phyloP scores from a whole-genome alignment of 2,113 vertebrate genomes.

The Edolisoma coerulescens region DNA sequence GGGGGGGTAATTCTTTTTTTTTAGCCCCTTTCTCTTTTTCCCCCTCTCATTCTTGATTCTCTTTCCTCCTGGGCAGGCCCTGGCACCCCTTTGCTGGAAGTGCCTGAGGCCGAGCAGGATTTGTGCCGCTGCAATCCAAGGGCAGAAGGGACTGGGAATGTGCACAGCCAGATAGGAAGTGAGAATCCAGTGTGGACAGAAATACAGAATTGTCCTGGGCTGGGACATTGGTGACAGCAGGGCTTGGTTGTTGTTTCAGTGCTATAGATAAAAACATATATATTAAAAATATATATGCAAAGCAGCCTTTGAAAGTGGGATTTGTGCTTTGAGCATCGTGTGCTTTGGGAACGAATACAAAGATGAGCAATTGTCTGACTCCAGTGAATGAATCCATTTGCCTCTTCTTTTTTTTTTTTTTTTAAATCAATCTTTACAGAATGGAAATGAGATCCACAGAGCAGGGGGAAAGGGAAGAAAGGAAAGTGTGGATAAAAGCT shows the following conservation, averaged over 20 bases:
- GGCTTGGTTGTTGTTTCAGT: not conserved
- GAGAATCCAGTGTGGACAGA: not conserved
- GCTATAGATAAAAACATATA: not conserved
- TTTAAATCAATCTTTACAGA: not conserved
- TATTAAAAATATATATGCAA: not conserved
- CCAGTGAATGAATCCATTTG: not conserved
- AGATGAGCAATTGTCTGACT: slow-evolving; percentile 1
- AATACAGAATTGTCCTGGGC: not conserved
- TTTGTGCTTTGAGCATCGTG: not conserved
- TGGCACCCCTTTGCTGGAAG: not conserved
- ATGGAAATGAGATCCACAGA: not conserved
- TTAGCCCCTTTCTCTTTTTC: not conserved
- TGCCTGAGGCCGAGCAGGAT: not conserved
- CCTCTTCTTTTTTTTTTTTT: not conserved
- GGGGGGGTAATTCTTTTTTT: not conserved
- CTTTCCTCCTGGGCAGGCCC: not conserved
- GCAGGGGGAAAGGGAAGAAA: not conserved
- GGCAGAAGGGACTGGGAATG: not conserved
- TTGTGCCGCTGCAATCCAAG: not conserved
- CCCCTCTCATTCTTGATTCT: not conserved
- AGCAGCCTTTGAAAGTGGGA: not conserved
- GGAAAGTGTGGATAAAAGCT: not conserved
- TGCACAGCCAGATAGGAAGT: not conserved
- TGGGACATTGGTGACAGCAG: not conserved
- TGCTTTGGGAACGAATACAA: not conserved